Conservation (phyloP, 2,888 invertebrate species). For the Ametastegia equiseti region DNA sequence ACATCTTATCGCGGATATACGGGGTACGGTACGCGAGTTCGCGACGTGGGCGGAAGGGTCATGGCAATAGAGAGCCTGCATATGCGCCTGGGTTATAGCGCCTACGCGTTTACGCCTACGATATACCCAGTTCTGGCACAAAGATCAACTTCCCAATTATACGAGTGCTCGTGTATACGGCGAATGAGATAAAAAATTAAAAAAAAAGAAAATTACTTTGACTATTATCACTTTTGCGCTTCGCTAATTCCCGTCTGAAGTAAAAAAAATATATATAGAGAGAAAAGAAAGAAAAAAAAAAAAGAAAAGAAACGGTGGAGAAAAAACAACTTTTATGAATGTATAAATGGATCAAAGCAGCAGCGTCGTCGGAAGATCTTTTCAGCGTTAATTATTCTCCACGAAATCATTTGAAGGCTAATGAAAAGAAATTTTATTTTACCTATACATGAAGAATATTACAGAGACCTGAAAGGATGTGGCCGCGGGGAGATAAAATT, state of each 20-base stretch:
- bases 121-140: constrained; percentile 19
- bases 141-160: constrained; percentile 41
- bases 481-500: neutral
- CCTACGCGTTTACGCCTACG: neutral
- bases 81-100: neutral
- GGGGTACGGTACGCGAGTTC: constrained; percentile 19
- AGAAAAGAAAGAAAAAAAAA: neutral
- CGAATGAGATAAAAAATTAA: too few relatives aligned
- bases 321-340: neutral
- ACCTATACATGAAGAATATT: too few relatives aligned
- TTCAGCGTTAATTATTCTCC: too few relatives aligned
- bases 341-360: too few relatives aligned
- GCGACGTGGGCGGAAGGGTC: constrained; percentile 24
- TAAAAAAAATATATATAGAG: neutral
- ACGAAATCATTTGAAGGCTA: too few relatives aligned
- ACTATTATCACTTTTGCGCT: neutral
- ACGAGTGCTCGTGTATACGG: too few relatives aligned
- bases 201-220: neutral
- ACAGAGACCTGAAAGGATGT: too few relatives aligned
- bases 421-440: too few relatives aligned
- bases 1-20: neutral
- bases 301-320: neutral
- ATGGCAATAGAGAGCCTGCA: constrained; percentile 21
- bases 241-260: too few relatives aligned
- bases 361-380: too few relatives aligned